Conservation (phyloP, 2,888 invertebrate species). For the Carterocephalus palaemon region DNA sequence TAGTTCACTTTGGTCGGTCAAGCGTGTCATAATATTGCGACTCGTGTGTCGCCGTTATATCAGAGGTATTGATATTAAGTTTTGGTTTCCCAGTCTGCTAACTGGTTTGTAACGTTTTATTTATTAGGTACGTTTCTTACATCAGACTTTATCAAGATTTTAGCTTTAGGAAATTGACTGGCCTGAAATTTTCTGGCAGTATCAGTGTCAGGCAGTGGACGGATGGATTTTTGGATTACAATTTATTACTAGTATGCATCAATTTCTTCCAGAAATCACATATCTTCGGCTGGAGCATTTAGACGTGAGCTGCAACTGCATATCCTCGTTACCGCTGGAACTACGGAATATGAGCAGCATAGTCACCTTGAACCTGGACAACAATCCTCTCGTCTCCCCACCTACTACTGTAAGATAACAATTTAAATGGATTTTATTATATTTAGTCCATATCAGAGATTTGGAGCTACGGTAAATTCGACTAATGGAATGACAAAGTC, state of each 20-base stretch:
- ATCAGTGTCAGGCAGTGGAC: too few species aligned
- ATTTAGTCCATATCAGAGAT: too few species aligned
- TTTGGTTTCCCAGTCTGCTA: conserved; percentile 1
- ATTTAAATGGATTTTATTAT: too few species aligned
- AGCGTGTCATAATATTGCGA: conserved; percentile 2
- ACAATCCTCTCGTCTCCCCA: conserved; percentile 94
- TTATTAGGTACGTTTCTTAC: too few species aligned
- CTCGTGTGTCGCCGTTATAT: conserved; percentile 2
- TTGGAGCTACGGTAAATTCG: too few species aligned
- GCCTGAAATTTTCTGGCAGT: too few species aligned
- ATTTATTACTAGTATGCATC: not conserved
- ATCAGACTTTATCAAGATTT: too few species aligned
- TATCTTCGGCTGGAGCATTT: conserved; percentile 90
- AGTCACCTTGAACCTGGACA: conserved; percentile 88
- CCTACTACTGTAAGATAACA: conserved; percentile 89
- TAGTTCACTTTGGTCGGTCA: conserved; percentile 5
- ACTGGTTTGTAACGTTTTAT: not conserved
- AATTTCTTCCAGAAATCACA: conserved; percentile 85
- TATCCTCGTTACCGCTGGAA: conserved; percentile 92
- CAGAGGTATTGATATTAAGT: conserved; percentile 9
- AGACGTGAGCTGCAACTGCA: conserved; percentile 94
- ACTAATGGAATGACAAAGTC: too few species aligned
- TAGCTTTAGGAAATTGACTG: too few species aligned
- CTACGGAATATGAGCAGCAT: conserved; percentile 91
- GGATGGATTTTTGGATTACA: too few species aligned